A percentile compares a stretch with the other conserved stretches of the same genome.
phyloP scores from a whole-genome alignment of 2,797 vertebrate species.

The Danionella dracula region DNA sequence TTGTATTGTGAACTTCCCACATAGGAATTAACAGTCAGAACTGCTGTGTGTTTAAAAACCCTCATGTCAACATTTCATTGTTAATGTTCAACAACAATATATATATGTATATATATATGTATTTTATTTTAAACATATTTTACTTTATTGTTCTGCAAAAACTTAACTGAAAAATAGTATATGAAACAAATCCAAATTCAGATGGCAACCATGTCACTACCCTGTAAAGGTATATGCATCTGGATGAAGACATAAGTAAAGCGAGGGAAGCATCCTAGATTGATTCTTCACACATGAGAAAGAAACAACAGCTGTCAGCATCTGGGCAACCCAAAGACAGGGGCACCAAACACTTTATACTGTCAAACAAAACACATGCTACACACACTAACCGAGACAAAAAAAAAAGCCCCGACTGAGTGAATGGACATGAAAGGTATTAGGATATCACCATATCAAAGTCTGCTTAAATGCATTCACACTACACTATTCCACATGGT shows the following conservation, averaged over 20 bases:
- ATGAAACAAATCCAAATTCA: too few relatives aligned
- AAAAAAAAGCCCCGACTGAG: slow-evolving; percentile 8
- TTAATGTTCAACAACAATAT: too few relatives aligned
- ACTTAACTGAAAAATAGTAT: too few relatives aligned
- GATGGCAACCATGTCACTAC: slow-evolving; percentile 1
- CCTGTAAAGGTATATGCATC: neutral
- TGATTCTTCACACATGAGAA: neutral
- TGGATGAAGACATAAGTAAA: slow-evolving; percentile 11
- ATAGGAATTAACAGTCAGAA: too few relatives aligned
- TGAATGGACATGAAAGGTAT: slow-evolving; percentile 49
- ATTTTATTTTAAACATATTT: too few relatives aligned
- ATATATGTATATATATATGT: too few relatives aligned
- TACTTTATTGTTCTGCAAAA: too few relatives aligned
- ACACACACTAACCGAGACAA: neutral
- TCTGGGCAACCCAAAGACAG: slow-evolving; percentile 19
- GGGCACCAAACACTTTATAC: slow-evolving; percentile 16
- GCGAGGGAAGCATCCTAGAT: neutral
- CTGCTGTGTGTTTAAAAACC: too few relatives aligned
- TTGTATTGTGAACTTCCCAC: too few relatives aligned
- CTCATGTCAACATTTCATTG: too few relatives aligned
- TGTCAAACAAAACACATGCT: slow-evolving; percentile 14
- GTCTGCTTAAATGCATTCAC: slow-evolving; percentile 33
- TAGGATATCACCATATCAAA: slow-evolving; percentile 52
- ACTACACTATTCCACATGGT: neutral
- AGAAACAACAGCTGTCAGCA: slow-evolving; percentile 31